A percentile compares a stretch with the other conserved stretches of the same genome.
phyloP scores from a whole-genome alignment of 2,797 vertebrate genomes.

The Catharus ustulatus region DNA sequence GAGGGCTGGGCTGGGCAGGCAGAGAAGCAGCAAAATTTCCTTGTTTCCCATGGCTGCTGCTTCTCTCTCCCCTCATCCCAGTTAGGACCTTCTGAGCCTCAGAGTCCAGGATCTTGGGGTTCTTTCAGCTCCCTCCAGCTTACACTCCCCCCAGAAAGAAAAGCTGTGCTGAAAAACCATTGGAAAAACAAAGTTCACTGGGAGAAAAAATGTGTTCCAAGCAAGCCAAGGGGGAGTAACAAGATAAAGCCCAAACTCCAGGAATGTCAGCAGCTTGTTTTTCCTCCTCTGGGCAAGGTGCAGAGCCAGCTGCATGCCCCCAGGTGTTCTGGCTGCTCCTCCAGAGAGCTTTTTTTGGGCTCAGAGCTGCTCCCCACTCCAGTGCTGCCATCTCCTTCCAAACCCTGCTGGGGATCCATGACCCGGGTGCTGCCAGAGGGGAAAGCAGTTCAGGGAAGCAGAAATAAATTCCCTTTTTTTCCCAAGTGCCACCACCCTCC shows the following conservation, averaged over 20 bases:
- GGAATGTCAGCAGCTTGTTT: neutral
- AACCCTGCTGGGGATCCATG: neutral
- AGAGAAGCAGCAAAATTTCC: neutral
- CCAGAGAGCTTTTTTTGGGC: neutral
- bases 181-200: neutral
- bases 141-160: fast-evolving
- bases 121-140: neutral
- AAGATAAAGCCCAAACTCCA: neutral
- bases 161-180: neutral
- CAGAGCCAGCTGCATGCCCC: neutral
- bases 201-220: neutral
- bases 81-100: neutral
- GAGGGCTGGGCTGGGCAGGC: neutral
- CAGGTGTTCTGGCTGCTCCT: neutral
- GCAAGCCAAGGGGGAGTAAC: neutral
- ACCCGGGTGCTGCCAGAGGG: neutral
- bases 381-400: neutral
- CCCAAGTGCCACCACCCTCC: neutral
- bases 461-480: neutral
- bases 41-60: fast-evolving
- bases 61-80: neutral
- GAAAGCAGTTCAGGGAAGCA: neutral
- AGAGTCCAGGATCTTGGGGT: neutral
- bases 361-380: neutral
- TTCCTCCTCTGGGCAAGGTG: neutral